phyloP scores from a whole-genome alignment of 2,797 vertebrate species.

The Podargus strigoides region DNA sequence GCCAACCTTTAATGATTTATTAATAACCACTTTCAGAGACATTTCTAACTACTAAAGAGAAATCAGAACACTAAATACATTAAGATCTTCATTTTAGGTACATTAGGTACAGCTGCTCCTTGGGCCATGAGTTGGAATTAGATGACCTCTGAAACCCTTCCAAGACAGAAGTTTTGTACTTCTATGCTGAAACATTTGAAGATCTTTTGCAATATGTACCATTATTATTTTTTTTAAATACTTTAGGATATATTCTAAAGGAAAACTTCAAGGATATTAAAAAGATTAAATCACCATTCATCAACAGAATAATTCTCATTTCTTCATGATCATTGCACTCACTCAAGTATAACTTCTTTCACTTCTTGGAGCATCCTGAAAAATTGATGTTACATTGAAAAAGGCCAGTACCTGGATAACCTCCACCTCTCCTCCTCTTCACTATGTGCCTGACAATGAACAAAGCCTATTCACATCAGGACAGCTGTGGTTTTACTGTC shows the following conservation, averaged over 20 bases:
- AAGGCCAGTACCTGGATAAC: neutral
- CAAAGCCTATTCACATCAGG: neutral
- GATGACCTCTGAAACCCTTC: neutral
- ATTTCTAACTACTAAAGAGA: constrained; percentile 56
- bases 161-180: neutral
- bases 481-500: neutral
- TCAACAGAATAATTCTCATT: neutral
- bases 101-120: neutral
- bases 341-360: neutral
- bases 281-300: neutral
- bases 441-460: neutral
- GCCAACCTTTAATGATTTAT: constrained; percentile 70
- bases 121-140: neutral
- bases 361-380: neutral
- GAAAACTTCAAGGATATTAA: neutral
- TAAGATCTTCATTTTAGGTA: constrained; percentile 11
- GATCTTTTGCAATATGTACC: neutral
- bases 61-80: constrained; percentile 52
- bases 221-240: neutral
- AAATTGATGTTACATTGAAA: neutral
- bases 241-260: neutral
- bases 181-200: neutral
- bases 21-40: constrained; percentile 63
- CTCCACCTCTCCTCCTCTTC: neutral
- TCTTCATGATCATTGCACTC: neutral